Conservation (phyloP, 37 sponge, comb jelly and placozoan genomes). For the Halichondria panicea region DNA sequence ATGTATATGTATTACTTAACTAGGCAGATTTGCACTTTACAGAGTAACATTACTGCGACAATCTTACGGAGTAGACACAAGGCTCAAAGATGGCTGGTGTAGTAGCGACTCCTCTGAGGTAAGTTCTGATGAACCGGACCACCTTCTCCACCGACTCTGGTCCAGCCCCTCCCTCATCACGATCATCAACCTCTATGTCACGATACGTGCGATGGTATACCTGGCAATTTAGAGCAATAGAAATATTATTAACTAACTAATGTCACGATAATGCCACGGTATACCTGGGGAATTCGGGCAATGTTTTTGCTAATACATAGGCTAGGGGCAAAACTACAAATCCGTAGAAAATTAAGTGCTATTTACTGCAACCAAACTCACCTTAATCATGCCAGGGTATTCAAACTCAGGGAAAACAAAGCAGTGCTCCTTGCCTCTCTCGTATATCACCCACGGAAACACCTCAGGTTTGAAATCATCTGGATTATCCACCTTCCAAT, state of each 20-base stretch:
- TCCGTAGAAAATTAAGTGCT: too few species aligned
- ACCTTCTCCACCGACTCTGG: neutral
- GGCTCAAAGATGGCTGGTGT: constrained; percentile 52
- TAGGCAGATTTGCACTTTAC: too few species aligned
- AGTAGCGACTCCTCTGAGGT: constrained; percentile 30
- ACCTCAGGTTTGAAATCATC: constrained; percentile 18
- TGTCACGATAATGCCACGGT: too few species aligned
- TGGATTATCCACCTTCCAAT: constrained; percentile 64
- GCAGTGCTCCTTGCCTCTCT: neutral
- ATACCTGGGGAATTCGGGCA: too few species aligned
- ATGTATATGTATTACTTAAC: too few species aligned
- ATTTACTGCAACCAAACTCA: too few species aligned
- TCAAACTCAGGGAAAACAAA: constrained; percentile 86
- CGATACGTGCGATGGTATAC: constrained; percentile 22
- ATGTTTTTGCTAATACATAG: too few species aligned
- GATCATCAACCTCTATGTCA: constrained; percentile 37
- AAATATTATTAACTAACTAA: too few species aligned
- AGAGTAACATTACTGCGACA: neutral
- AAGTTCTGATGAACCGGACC: constrained; percentile 2
- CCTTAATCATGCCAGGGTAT: constrained; percentile 87
- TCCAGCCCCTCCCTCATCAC: constrained; percentile 18
- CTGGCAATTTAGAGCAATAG: constrained; percentile 9
- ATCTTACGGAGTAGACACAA: constrained; percentile 68
- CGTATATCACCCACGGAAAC: constrained; percentile 60
- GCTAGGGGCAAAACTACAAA: too few species aligned